A percentile compares a stretch with the other conserved stretches of the same genome.
Evolutionary conservation across 2,888 invertebrate genomes (phyloP).

Genomic region (Dendrolimus pini): DNA sequence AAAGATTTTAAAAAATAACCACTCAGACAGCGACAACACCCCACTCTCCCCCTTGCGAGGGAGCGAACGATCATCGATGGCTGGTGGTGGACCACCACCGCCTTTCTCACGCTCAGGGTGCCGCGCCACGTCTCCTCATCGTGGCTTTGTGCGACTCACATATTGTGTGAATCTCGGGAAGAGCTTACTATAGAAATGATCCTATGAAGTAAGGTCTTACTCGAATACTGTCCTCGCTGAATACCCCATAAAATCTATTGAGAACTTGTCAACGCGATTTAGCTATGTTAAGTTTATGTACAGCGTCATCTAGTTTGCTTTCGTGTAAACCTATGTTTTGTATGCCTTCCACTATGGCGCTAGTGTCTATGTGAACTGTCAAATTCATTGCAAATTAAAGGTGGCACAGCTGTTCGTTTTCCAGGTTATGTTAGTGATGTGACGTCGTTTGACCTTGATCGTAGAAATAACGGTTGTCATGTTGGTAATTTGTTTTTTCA

Average conservation of each 20-base stretch:
- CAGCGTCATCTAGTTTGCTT: slow-evolving; percentile 7
- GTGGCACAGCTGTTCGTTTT: no score
- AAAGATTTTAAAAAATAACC: slow-evolving; percentile 9
- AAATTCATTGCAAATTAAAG: no score
- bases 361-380: no score
- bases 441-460: no score
- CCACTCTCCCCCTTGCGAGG: slow-evolving; percentile 15
- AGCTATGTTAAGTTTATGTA: neutral
- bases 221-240: neutral
- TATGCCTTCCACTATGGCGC: no score
- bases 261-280: slow-evolving; percentile 13
- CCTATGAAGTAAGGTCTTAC: slow-evolving; percentile 28
- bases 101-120: slow-evolving; percentile 26
- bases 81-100: slow-evolving; percentile 14
- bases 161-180: slow-evolving; percentile 18
- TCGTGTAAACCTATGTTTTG: no score
- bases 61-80: slow-evolving; percentile 30
- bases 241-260: neutral
- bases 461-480: no score
- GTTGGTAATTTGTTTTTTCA: no score
- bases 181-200: slow-evolving; percentile 28
- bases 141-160: slow-evolving; percentile 18
- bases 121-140: slow-evolving; percentile 29
- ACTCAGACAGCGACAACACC: slow-evolving; percentile 21
- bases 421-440: no score